These are phyloP conservation scores for Porites cylindrica DNA, from an alignment of 92 coral and sea anemone species.

Conservation along the genomic window DNA sequence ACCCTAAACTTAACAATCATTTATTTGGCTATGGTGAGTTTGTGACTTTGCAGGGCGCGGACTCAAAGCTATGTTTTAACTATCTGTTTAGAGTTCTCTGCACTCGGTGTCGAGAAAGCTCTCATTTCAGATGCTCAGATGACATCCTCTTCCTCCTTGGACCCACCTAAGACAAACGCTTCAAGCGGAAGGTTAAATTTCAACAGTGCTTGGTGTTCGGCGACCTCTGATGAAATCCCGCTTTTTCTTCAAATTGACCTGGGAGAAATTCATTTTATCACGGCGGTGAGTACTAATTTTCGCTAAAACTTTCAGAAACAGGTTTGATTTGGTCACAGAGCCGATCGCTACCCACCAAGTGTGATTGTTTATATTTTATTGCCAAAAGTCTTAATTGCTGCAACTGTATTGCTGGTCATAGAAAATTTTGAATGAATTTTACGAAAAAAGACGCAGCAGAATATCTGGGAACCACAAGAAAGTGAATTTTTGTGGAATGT, in stretches of 20 bases:
- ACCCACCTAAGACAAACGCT: slow-evolving; percentile 8
- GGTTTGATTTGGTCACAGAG: background rate
- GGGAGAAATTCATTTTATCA: slow-evolving; percentile 2
- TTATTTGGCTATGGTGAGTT: too few relatives aligned
- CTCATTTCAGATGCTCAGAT: slow-evolving; percentile 25
- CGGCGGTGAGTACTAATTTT: background rate
- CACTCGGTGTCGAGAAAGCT: slow-evolving; percentile 18
- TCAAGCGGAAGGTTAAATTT: slow-evolving; percentile 14
- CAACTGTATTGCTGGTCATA: too few relatives aligned
- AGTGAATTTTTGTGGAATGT: too few relatives aligned
- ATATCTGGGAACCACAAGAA: too few relatives aligned
- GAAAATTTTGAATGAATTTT: too few relatives aligned
- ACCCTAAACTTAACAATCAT: too few relatives aligned
- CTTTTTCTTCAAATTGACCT: slow-evolving; percentile 22
- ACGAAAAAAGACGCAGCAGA: too few relatives aligned
- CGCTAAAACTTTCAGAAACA: background rate
- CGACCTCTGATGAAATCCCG: background rate
- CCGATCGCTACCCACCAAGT: too few relatives aligned
- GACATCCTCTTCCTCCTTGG: slow-evolving; percentile 13
- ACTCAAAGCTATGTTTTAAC: background rate
- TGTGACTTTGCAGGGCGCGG: background rate
- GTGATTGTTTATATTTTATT: too few relatives aligned
- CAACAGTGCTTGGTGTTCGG: slow-evolving; percentile 32
- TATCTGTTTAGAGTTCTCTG: background rate
- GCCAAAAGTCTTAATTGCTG: too few relatives aligned